Base-by-base conservation (phyloP, 2,113 vertebrate genomes). In the Dasyprocta punctata region DNA sequence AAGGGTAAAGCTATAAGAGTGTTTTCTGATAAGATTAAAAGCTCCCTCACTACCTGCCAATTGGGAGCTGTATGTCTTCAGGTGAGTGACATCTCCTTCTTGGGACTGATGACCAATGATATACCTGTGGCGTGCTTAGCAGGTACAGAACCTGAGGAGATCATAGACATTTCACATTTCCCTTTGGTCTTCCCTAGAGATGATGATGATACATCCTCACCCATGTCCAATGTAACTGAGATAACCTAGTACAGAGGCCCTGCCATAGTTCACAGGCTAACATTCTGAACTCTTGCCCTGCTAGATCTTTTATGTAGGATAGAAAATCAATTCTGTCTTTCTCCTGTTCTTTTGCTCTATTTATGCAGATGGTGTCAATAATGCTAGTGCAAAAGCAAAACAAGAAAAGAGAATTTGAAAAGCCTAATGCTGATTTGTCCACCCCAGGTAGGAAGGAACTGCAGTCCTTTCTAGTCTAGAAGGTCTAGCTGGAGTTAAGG, bases 201-300 rank as follows among this genome's bases (percentile, higher is more conserved):
- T 71, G 75, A 77, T 78, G 19, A 24, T 77, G 60, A 58, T 60
- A 87, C 36, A 75, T 81, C 77, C 19, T 1, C 44, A n/a, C 52
- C 20, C 75, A 52, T 90, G 85, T 71, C 77, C 88, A 56, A 89
- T 83, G 38, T 96, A 78, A 92, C 67, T 63, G 92, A 73, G 49
- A 86, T 92, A 92, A 95, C 36, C 85, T 75, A 86, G 19, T n/a
- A 61, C 36, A 95, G 28, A 92, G 61, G 73, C 60, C 85, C 41
- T 54, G 38, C 52, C 36, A 63, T 71, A 36, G 61, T 67, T 91
- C 17, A 22, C 80, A 73, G 65, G 33, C 52, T 71, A 83, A n/a
- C 44, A 83, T 95, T 94, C 93, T 65, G 77, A 71, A 82, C 54
- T 94, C 71, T 89, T 86, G 78, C 83, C 69, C 71, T 86, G 81